Conservation (phyloP, 2,113 vertebrate genomes). For the Conger conger region DNA sequence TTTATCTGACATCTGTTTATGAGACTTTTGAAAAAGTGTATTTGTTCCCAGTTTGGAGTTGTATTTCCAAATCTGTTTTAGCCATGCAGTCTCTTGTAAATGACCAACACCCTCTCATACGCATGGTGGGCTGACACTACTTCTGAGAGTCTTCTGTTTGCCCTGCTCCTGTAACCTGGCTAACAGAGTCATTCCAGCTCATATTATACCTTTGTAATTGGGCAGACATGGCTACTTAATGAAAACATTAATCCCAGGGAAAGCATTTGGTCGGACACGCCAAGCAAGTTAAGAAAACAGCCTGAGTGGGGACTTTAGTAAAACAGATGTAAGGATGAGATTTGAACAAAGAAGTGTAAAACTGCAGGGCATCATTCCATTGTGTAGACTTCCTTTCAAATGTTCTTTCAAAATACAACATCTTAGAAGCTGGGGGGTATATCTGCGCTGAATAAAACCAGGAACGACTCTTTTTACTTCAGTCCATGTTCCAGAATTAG, state of each 20-base stretch:
- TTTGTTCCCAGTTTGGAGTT: constrained; percentile 46
- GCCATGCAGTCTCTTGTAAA: neutral
- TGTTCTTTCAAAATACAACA: neutral
- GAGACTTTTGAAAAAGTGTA: constrained; percentile 42
- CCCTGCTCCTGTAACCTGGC: neutral
- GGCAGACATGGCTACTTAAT: neutral
- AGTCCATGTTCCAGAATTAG: no score
- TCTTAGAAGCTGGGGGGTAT: neutral
- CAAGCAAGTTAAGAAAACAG: neutral
- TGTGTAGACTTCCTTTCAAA: neutral
- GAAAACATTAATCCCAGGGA: neutral
- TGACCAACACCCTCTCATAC: neutral
- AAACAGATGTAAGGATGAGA: neutral
- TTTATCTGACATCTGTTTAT: constrained; percentile 71
- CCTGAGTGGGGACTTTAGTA: no score
- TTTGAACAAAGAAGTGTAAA: neutral
- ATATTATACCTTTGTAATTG: neutral
- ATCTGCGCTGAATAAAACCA: no score
- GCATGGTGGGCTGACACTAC: neutral
- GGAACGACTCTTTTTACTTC: no score
- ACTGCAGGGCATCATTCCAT: neutral
- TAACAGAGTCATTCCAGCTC: neutral
- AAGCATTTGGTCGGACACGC: neutral
- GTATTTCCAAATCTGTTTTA: neutral
- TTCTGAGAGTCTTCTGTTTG: neutral